phyloP scores from a whole-genome alignment of 2,797 vertebrate genomes.

The Avahi laniger region DNA sequence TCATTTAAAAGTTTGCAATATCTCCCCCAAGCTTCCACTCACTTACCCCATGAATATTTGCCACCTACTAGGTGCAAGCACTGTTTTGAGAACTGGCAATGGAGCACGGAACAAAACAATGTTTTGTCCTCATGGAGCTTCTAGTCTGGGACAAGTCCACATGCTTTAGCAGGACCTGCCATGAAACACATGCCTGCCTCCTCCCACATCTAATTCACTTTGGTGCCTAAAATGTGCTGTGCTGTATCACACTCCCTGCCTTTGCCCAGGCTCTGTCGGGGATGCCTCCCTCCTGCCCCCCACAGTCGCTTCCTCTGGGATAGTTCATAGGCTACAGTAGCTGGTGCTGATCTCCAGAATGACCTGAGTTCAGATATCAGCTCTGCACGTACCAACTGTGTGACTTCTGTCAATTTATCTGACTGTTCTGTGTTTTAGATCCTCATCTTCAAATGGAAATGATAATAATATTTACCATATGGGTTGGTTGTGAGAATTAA shows the following conservation, averaged over 20 bases:
- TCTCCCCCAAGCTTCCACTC: background rate
- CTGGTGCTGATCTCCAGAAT: background rate
- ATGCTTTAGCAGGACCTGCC: background rate
- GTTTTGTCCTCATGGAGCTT: constrained; percentile 5
- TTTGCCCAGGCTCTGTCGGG: background rate
- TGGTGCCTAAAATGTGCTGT: background rate
- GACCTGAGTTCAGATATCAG: constrained; percentile 17
- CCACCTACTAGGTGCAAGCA: background rate
- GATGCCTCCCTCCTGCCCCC: background rate
- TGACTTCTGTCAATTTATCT: background rate
- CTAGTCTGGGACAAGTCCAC: constrained; percentile 14
- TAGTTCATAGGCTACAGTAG: background rate
- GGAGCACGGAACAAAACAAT: background rate
- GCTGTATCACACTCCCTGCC: background rate
- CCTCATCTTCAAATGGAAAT: constrained; percentile 33
- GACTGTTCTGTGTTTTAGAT: constrained; percentile 5
- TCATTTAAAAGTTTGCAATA: background rate
- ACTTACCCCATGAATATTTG: constrained; percentile 17
- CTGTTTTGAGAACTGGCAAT: constrained; percentile 26
- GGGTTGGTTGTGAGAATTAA: constrained; percentile 40
- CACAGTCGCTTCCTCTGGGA: background rate
- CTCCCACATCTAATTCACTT: constrained; percentile 25
- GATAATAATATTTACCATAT: background rate
- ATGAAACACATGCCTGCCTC: background rate
- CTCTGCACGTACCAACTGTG: background rate